phyloP scores from a whole-genome alignment of 2,113 vertebrate genomes.

The Phodopus roborovskii region DNA sequence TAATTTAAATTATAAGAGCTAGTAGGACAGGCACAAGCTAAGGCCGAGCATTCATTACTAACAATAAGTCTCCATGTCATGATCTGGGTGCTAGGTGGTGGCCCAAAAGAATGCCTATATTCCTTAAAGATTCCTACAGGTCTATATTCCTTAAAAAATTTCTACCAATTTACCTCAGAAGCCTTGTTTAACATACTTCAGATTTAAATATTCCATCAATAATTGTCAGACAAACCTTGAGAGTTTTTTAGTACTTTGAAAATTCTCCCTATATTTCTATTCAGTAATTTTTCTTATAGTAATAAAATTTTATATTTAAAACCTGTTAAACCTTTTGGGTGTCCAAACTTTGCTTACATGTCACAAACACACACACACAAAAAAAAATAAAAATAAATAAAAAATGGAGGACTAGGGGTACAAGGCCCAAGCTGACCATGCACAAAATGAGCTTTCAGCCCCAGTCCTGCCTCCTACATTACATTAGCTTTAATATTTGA shows the following conservation, averaged over 20 bases:
- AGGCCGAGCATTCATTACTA: neutral
- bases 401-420: neutral
- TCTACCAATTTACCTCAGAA: constrained; percentile 49
- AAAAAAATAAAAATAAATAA: no score
- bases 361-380: constrained; percentile 18
- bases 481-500: neutral
- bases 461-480: neutral
- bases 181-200: constrained; percentile 10
- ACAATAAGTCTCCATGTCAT: neutral
- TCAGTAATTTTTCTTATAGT: neutral
- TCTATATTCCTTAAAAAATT: constrained; percentile 51
- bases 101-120: neutral
- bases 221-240: constrained; percentile 43
- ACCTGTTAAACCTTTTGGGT: constrained; percentile 16
- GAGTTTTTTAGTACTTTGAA: constrained; percentile 7
- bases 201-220: neutral
- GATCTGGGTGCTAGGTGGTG: neutral
- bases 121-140: neutral
- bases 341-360: constrained; percentile 47
- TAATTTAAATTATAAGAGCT: neutral
- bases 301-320: constrained; percentile 56
- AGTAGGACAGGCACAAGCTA: neutral
- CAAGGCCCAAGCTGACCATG: neutral
- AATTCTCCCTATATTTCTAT: neutral
- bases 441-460: neutral